Evolutionary conservation across 1,140 invertebrate species (phyloP), one percentile per base, ranked within the genome.

Genomic region (Probaryconus sp.): DNA sequence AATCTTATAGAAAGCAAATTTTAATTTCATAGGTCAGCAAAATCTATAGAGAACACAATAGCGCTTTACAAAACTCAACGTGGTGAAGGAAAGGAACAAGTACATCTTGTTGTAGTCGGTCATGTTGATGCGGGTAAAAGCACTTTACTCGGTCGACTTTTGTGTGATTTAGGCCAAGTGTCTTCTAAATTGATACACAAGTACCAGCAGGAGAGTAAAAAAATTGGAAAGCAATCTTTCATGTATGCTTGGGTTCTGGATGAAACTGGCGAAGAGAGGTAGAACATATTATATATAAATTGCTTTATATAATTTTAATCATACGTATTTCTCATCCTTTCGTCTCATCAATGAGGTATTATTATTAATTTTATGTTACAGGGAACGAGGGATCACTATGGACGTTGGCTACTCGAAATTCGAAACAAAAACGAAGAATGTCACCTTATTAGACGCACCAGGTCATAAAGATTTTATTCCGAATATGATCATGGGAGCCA

Each of bases 41-140:
- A 89, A 82, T 67, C 79, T n/a, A 88, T 83, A 43, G 91, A 92
- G 14, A 90, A 92, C 78, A 83, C 89, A 2, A 79, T 88, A 9
- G 79, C 79, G 28, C 82, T 92, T 69, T 98, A 94, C 82, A 88
- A 92, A 48, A 92, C 91, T 79, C 93, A 96, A 83, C 89, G 95
- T 67, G 91, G 90, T 1, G 87, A 89, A 10, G 90, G 90, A 7
- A 98, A 98, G 79, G 93, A 95, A 40, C 92, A 96, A 76, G 89
- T 99, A 33, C 97, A 98, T 84, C 91, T 99, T 84, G 95, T 99
- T 71, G 96, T 98, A 0, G 96, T 98, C 79, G 98, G 98, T 33
- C 98, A 99, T 90, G 98, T 99, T 2, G 98, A 99, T 90, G 98
- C 98, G 63, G 98, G 98, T 0, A 99, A 99, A 88, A 98, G 96